Evolutionary conservation across 2,888 invertebrate species (phyloP), one percentile per base, ranked within the genome.

Genomic region (Conomelus anceps): DNA sequence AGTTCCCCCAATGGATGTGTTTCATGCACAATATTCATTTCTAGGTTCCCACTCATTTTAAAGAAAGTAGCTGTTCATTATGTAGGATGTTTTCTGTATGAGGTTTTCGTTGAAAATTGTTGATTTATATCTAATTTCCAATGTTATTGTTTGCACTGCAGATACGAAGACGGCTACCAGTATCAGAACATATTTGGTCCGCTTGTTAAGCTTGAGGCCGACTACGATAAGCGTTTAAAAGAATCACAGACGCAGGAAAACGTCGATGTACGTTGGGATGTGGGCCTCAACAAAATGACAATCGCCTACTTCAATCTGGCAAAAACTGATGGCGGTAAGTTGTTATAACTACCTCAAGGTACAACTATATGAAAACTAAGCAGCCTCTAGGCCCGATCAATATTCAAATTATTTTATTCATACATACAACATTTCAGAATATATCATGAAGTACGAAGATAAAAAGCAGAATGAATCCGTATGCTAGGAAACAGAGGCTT

Each of bases 161-260:
- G 99, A 91, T 99, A 99, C 93, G 99, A 99, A 93, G 99, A 99
- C 94, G 99, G 99, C 13, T 99, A 99, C 93, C 99, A 99, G 93
- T 99, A 99, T 93, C 98, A 99, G 93, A 98, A 99, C 93, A 98
- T 99, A 90, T 99, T 99, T 94, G 98, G 98, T 0, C 99, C 99
- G 0, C 94, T 99, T 34, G 98, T 99, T 0, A 98, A 98, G 93
- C 94, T 99, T 84, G 99, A 99, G 94, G 99, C 99, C 0, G 99
- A 99, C 92, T 99, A 99, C 93, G 99, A 99, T 93, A 98, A 98
- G 93, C 96, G 98, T 90, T 94, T 99, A 89, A 99, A 99, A 93
- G 99, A 99, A 93, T 98, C 98, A 0, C 99, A 99, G 93, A 99
- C 99, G 0, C 99, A 99, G 93, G 99, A 99, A 92, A 99, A 99